Evolutionary conservation across 2,113 vertebrate genomes (phyloP).

Genomic region (Mus musculus): DNA sequence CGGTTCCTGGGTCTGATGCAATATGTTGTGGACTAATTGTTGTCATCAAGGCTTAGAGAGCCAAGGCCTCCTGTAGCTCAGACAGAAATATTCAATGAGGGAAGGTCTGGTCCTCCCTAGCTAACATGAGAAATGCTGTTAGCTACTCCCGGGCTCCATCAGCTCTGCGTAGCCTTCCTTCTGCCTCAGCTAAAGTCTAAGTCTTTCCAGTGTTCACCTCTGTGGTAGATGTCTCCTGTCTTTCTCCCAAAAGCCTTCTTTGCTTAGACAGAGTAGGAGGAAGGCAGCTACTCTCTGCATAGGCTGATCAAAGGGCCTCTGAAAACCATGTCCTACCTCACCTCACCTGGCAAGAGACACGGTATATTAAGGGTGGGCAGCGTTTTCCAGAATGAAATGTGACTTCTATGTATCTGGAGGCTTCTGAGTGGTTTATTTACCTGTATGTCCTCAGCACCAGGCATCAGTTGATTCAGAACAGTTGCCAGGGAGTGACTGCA

Average conservation of each 20-base stretch:
- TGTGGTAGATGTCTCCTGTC: not conserved
- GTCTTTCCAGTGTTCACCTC: not conserved
- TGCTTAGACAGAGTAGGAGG: not conserved
- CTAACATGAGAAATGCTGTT: not conserved
- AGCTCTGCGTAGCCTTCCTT: not conserved
- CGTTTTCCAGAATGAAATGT: slow-evolving; percentile 19
- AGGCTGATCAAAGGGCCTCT: not conserved
- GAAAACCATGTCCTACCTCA: not conserved
- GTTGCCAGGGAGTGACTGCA: not conserved
- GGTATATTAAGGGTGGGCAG: not conserved
- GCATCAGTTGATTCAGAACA: not conserved
- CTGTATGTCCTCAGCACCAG: not conserved
- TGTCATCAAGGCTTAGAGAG: not conserved
- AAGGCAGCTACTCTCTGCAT: not conserved
- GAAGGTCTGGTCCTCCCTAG: not conserved
- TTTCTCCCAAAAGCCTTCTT: not conserved
- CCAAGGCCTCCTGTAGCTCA: not conserved
- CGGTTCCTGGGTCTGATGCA: not conserved
- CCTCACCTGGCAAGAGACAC: not conserved
- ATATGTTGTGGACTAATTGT: not conserved
- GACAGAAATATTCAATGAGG: too few relatives aligned
- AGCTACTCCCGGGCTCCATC: not conserved
- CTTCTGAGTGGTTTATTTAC: not conserved
- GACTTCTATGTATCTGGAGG: not conserved
- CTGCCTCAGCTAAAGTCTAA: not conserved